Percentiles rank a stretch among this genome's conserved stretches.
phyloP scores from a whole-genome alignment of 2,113 vertebrate species.

The Leptobrachium ailaonicum region DNA sequence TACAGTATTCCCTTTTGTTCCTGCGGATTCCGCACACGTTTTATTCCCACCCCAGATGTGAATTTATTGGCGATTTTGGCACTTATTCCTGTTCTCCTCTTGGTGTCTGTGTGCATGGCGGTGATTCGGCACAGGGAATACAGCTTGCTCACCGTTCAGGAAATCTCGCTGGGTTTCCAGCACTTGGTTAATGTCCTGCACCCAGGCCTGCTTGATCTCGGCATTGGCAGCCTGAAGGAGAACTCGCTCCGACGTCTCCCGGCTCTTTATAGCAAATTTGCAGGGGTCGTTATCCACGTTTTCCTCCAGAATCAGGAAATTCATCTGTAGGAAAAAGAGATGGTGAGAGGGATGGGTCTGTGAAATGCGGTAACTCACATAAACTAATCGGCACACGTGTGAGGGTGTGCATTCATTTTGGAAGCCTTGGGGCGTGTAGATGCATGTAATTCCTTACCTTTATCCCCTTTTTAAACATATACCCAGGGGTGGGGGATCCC shows the following conservation, averaged over 20 bases:
- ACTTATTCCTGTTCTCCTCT: no score
- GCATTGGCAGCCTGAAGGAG: constrained; percentile 92
- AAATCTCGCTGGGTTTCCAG: constrained; percentile 93
- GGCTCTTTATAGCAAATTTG: constrained; percentile 87
- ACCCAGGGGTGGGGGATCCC: constrained; percentile 90
- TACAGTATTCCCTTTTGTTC: no score
- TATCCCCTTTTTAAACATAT: constrained; percentile 96
- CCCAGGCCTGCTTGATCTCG: constrained; percentile 93
- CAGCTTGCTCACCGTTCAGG: constrained; percentile 75
- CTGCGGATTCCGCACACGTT: no score
- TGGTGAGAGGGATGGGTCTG: no score
- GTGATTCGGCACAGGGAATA: background rate
- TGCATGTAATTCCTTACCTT: constrained; percentile 72
- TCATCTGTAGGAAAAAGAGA: constrained; percentile 74
- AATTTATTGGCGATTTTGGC: no score
- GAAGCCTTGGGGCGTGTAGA: no score
- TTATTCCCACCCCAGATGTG: no score
- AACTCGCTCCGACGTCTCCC: constrained; percentile 85
- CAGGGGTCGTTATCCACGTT: constrained; percentile 89
- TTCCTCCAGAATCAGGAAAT: constrained; percentile 86
- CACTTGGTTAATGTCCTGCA: constrained; percentile 86
- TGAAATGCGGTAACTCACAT: no score
- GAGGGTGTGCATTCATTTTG: no score
- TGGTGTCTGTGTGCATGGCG: no score
- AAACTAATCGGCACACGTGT: no score